phyloP scores from a whole-genome alignment of 2,888 invertebrate species.

The Noctua janthina region DNA sequence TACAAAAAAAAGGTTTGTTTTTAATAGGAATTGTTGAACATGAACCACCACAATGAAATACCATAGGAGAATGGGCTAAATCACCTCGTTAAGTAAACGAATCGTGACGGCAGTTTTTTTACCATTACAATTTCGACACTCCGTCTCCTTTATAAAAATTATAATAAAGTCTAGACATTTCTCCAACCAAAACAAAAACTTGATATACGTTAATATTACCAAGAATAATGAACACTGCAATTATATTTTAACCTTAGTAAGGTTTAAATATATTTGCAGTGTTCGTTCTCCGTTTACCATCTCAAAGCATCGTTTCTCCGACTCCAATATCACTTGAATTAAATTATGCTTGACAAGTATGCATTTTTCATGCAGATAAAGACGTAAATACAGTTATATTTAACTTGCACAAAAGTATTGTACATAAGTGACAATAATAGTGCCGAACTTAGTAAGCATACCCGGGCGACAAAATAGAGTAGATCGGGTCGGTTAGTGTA shows the following conservation, averaged over 20 bases:
- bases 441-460: background rate
- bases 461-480: background rate
- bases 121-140: background rate
- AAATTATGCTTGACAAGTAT: slow-evolving; percentile 20
- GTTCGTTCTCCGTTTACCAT: slow-evolving; percentile 22
- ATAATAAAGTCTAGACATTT: slow-evolving; percentile 13
- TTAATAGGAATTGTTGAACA: too few relatives aligned
- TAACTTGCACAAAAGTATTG: background rate
- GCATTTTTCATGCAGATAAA: slow-evolving; percentile 4
- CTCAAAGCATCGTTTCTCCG: slow-evolving; percentile 33
- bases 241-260: slow-evolving; percentile 12
- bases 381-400: background rate
- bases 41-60: background rate
- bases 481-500: background rate
- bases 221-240: slow-evolving; percentile 19
- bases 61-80: background rate
- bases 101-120: background rate
- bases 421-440: background rate
- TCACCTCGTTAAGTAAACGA: background rate
- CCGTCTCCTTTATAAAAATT: background rate
- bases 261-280: too few relatives aligned
- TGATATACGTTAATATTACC: slow-evolving; percentile 12
- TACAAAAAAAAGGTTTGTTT: too few relatives aligned
- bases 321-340: slow-evolving; percentile 28
- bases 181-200: slow-evolving; percentile 1